Evolutionary conservation across 2,113 vertebrate species (phyloP), one percentile per base, ranked within the genome.

Genomic region (Chionis minor): DNA sequence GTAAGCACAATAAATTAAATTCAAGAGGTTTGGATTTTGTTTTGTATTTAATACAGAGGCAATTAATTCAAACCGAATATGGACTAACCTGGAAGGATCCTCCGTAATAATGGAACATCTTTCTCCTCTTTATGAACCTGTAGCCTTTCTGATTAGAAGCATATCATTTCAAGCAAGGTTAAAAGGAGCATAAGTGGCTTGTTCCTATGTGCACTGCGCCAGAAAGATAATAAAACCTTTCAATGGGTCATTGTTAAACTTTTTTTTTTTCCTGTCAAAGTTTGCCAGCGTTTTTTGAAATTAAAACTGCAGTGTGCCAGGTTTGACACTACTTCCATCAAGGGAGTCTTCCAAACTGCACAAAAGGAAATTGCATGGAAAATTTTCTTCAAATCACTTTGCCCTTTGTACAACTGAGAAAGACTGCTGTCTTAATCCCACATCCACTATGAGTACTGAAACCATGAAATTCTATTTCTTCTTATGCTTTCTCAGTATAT

Each of bases 1-100:
- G 45, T 77, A 81, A 79, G 65, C 33, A 92, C 27, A 78, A 15
- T 66, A 81, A 96, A 81, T 93, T 84, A 90, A 86, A 90, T 94
- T 62, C 44, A 91, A 45, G 92, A 77, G 54, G 12, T 73, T 72
- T 93, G 45, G 20, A 33, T 79, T 77, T 89, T 93, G 19, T 33
- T 86, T 54, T 81, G 27, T 45, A 71, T 91, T 93, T 86, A 94
- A 78, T 67, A 79, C 4, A 74, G 32, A 56, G 21, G 9, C 32
- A 86, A 92, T 69, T 16, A 91, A 63, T 94, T 91, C 40, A 89
- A 75, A 73, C 33, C 2, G 3, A 73, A 69, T 73, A 77, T 11
- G 54, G 33, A 58, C 63, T 81, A 66, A 38, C 44, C 22, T 73
- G 45, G 42, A 90, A 92, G 40, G 16, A 51, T 77, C 38, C 82